Base-by-base conservation (phyloP, 2,113 vertebrate species). In the Alaudala cheleensis region DNA sequence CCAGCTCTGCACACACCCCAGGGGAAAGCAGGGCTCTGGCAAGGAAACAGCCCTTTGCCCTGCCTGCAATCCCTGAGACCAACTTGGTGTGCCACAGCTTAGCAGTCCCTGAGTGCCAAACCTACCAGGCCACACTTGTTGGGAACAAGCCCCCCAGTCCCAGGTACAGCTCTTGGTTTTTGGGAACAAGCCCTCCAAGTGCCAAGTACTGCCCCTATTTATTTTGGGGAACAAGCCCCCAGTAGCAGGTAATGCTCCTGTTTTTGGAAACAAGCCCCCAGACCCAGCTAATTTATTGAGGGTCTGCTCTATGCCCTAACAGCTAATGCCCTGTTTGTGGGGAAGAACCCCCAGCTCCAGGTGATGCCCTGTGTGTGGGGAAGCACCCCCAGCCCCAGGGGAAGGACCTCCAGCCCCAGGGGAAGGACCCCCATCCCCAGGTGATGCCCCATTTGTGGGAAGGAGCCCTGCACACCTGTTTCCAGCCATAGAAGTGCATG, bases 401-500 rank as follows among this genome's bases (percentile, higher is more conserved):
- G 26, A 40, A 29, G 16, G 9, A 26, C 7, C 12, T 29, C 29
- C 21, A 62, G 1, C 40, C 37, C 37, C 62, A 64, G 21, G 2
- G 22, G 29, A 29, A 44, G 44, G 15, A 20, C 12, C 19, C 44
- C 54, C 53, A 42, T 23, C 8, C 39, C 70, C 51, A 44, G 23
- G 7, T 9, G 3, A 12, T 5, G 28, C 37, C 51, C 50, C 26
- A 17, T 44, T 7, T 44, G 47, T 11, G 20, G 50, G 24, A 19
- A 26, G 45, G 4, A 37, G 66, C 49, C 47, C 53, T 21, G n/a
- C 34, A 16, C 76, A 99, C 99, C 99, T 99, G 98, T 62, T 99
- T 99, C 99, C 99, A 99, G 29, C 99, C 99, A 0, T 99, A 99
- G 97, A 99, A 99, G 97, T 99, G 99, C 99, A 99, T 99, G 97